phyloP scores from a whole-genome alignment of 2,797 vertebrate species.

The Brotula barbata region DNA sequence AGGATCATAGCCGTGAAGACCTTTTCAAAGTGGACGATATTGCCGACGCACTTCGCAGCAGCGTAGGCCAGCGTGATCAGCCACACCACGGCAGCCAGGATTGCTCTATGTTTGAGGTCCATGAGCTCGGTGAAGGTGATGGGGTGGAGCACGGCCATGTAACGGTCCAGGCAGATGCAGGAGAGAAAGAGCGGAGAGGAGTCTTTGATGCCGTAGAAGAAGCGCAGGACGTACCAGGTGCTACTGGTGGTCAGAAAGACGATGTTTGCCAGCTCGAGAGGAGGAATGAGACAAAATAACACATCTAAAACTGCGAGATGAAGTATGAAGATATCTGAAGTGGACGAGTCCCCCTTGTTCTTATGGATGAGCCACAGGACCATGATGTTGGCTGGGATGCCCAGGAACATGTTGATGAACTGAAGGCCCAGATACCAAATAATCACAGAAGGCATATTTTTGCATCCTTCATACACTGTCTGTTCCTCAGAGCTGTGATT shows the following conservation, averaged over 20 bases:
- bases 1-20: conserved; percentile 78
- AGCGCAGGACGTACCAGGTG: conserved; percentile 73
- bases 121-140: conserved; percentile 78
- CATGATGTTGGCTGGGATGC: conserved; percentile 78
- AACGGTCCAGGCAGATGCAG: conserved; percentile 82
- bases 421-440: conserved; percentile 77
- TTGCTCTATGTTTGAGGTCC: conserved; percentile 64
- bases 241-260: conserved; percentile 67
- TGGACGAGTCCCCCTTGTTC: conserved; percentile 75
- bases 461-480: conserved; percentile 65
- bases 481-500: conserved; percentile 36
- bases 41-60: conserved; percentile 60
- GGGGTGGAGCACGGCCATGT: conserved; percentile 80
- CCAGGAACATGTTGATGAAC: conserved; percentile 80
- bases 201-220: conserved; percentile 81
- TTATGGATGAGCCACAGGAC: conserved; percentile 80
- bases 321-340: conserved; percentile 78
- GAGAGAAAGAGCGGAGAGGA: conserved; percentile 77
- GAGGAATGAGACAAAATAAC: conserved; percentile 78
- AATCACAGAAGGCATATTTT: conserved; percentile 61
- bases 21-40: conserved; percentile 67
- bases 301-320: conserved; percentile 77
- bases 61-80: conserved; percentile 73
- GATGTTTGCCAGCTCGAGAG: conserved; percentile 73
- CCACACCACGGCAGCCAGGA: conserved; percentile 66